phyloP scores from a whole-genome alignment of 2,113 vertebrate species.

The Oxyruncus cristatus region DNA sequence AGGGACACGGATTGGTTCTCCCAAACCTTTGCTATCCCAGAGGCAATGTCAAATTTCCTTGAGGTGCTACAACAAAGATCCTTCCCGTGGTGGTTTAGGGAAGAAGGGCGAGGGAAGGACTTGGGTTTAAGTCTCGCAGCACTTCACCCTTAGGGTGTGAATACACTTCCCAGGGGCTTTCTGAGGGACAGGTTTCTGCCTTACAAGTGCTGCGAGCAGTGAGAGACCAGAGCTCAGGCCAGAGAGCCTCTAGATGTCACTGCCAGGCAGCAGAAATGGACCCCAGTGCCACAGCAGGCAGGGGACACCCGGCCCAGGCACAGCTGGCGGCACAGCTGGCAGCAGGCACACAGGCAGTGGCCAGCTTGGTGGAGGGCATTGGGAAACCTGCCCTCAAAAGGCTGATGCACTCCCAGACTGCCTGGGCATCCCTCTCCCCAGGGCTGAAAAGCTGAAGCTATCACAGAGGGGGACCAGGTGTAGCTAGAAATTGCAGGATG shows the following conservation, averaged over 20 bases:
- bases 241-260: slow-evolving; percentile 65
- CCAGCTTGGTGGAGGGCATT: neutral
- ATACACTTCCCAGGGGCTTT: neutral
- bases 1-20: neutral
- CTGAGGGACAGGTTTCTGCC: neutral
- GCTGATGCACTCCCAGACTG: no score
- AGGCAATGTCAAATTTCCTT: neutral
- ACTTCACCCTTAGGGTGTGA: neutral
- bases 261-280: neutral
- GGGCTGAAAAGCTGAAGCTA: neutral
- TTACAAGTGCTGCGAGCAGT: neutral
- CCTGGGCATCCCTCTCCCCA: neutral
- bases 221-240: neutral
- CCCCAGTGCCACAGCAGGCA: neutral
- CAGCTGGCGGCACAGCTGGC: neutral
- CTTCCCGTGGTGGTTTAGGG: neutral
- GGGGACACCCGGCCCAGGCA: neutral
- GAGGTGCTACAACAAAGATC: neutral
- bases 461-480: neutral
- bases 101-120: neutral
- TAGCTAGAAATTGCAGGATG: neutral
- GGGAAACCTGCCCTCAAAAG: neutral
- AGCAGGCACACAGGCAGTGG: fast-evolving
- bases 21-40: neutral
- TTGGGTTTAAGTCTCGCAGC: neutral